A percentile compares a stretch with the other conserved stretches of the same genome.
These are phyloP conservation scores for Asbolus verrucosus DNA, from an alignment of 1,140 invertebrate species.

Conservation along the genomic window DNA sequence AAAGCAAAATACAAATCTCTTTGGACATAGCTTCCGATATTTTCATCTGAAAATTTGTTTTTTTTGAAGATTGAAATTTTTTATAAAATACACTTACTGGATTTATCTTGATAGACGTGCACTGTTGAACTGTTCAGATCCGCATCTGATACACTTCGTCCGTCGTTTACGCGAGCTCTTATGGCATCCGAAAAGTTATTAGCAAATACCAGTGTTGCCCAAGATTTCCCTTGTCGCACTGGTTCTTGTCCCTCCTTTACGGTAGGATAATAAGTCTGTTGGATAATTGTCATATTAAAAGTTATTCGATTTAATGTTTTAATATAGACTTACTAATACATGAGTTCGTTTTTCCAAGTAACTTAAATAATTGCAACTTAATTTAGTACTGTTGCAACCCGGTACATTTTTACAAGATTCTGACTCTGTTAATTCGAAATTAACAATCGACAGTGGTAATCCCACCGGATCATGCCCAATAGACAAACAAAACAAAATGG, in stretches of 20 bases:
- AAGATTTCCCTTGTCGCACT: slow-evolving; percentile 80
- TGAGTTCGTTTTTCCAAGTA: slow-evolving; percentile 69
- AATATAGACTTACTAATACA: slow-evolving; percentile 43
- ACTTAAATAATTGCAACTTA: slow-evolving; percentile 82
- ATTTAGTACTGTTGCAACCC: slow-evolving; percentile 76
- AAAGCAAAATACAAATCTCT: slow-evolving; percentile 84
- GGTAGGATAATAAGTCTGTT: slow-evolving; percentile 69
- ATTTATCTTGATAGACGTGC: slow-evolving; percentile 90
- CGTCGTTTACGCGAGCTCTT: slow-evolving; percentile 74
- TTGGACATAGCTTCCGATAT: slow-evolving; percentile 87
- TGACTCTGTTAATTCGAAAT: slow-evolving; percentile 79
- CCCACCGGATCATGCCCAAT: slow-evolving; percentile 91
- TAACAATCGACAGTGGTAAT: slow-evolving; percentile 87
- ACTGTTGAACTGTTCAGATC: slow-evolving; percentile 87
- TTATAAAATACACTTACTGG: slow-evolving; percentile 72
- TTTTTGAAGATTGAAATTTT: slow-evolving; percentile 6
- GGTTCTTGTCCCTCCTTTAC: slow-evolving; percentile 76
- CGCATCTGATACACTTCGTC: slow-evolving; percentile 77
- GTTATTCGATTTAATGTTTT: no score
- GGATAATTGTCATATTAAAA: no score
- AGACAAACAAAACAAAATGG: slow-evolving; percentile 94
- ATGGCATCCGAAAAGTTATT: slow-evolving; percentile 88
- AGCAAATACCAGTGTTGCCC: slow-evolving; percentile 88
- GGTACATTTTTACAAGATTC: slow-evolving; percentile 65
- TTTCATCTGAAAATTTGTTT: slow-evolving; percentile 76